phyloP scores from a whole-genome alignment of 1,140 invertebrate genomes.

The Lepidurus couesii region DNA sequence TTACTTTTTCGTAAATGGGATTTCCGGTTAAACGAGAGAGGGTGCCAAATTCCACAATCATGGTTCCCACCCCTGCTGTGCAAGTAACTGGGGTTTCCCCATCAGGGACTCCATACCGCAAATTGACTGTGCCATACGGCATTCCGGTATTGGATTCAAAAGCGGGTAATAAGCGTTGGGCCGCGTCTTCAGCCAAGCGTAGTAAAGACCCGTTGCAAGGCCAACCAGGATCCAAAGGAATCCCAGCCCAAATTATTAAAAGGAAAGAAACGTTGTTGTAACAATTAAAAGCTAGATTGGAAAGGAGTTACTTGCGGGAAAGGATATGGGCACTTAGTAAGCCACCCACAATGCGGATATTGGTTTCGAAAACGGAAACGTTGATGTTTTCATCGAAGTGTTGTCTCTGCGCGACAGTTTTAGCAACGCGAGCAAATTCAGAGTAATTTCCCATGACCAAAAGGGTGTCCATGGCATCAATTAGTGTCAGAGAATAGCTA shows the following conservation, averaged over 20 bases:
- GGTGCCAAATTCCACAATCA: constrained; percentile 94
- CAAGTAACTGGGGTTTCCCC: constrained; percentile 96
- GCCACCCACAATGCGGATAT: constrained; percentile 53
- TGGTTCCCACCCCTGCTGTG: constrained; percentile 96
- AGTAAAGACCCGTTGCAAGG: constrained; percentile 94
- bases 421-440: constrained; percentile 58
- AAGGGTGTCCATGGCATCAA: constrained; percentile 62
- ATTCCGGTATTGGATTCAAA: constrained; percentile 90
- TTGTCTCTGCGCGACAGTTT: constrained; percentile 55
- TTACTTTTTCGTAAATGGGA: constrained; percentile 85
- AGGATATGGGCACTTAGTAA: constrained; percentile 92
- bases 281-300: background rate
- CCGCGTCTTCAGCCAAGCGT: constrained; percentile 87
- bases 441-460: constrained; percentile 57
- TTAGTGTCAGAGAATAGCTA: constrained; percentile 62
- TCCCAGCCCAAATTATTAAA: constrained; percentile 58
- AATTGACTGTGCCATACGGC: constrained; percentile 97
- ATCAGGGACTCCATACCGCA: constrained; percentile 83
- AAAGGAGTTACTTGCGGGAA: constrained; percentile 58
- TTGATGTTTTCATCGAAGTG: constrained; percentile 59
- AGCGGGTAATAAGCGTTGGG: constrained; percentile 76
- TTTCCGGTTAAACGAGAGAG: constrained; percentile 90
- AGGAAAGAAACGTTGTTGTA: background rate
- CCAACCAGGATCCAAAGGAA: constrained; percentile 86
- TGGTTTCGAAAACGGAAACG: constrained; percentile 66